Evolutionary conservation across 2,797 vertebrate genomes (phyloP), one percentile per base, ranked within the genome.

Genomic region (Eutrigla gurnardus): DNA sequence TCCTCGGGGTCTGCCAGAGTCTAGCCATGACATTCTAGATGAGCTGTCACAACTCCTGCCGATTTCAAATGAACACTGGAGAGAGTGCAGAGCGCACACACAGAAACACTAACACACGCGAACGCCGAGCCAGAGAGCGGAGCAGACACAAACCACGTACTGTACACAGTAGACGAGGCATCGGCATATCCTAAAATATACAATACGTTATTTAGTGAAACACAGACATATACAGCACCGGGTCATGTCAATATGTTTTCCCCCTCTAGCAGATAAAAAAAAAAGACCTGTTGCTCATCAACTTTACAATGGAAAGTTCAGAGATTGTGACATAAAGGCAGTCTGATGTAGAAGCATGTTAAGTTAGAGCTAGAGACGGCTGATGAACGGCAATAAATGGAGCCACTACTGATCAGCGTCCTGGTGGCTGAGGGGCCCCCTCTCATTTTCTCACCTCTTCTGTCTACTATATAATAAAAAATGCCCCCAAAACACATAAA

Each of bases 31-130:
- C 88, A 89, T 90, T 84, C 82, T 88, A 90, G 90, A 93, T 92
- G 91, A 92, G 90, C 93, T 90, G 92, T 91, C 91, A 91, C 90
- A 82, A 88, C 88, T 92, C 87, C 87, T 86, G 83, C 88, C 50
- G 78, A 78, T 83, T 91, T 92, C 90, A 91, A 75, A 88, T 78
- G 75, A 82, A 88, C 71, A 66, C 77, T 7, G 50, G 78, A 84
- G 85, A 70, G 79, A 78, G 69, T 6, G 25, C 57, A 59, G 42
- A 25, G 42, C 2, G 5, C 58, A 55, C 70, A 62, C 18, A 32
- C 66, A 46, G 37, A 67, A 62, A 25, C 70, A 66, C 54, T 35
- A 45, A 61, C 57, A 65, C 69, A 54, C 57, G 58, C 42, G 45
- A 36, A 4, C 57, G 47, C 57, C 55, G 52, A 54, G 33, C 54